Conservation (phyloP, 2,113 vertebrate genomes). For the Mesoclemmys tuberculata region DNA sequence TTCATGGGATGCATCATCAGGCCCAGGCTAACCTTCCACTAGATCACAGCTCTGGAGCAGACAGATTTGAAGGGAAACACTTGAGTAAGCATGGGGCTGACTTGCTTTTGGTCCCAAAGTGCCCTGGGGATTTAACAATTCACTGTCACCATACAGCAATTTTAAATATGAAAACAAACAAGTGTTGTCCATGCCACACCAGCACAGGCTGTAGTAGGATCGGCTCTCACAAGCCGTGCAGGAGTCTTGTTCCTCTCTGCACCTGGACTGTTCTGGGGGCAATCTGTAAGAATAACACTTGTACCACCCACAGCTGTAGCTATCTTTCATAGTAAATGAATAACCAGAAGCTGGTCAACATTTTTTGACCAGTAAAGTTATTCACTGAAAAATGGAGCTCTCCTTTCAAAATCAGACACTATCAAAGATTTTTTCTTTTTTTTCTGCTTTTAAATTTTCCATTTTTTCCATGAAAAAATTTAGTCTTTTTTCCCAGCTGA, state of each 20-base stretch:
- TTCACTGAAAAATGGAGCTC: background rate
- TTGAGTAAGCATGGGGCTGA: background rate
- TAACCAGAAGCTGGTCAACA: rapidly evolving
- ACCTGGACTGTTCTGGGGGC: background rate
- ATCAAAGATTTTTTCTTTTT: background rate
- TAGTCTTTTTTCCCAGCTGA: too few species aligned
- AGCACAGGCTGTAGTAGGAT: background rate
- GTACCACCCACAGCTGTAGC: background rate
- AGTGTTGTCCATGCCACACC: background rate
- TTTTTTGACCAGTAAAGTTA: background rate
- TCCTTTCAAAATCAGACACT: background rate
- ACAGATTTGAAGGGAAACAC: background rate
- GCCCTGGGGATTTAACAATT: background rate
- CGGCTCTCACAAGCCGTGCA: background rate
- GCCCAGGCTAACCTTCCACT: background rate
- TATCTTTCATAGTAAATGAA: background rate
- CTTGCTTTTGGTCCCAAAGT: background rate
- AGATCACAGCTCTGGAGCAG: background rate
- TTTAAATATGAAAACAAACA: background rate
- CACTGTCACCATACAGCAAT: background rate
- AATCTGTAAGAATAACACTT: background rate
- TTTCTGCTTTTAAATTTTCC: background rate
- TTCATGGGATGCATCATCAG: background rate
- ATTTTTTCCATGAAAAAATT: background rate
- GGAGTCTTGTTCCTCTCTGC: background rate